phyloP scores from a whole-genome alignment of 2,888 invertebrate species.

The Dermolepida albohirtum region DNA sequence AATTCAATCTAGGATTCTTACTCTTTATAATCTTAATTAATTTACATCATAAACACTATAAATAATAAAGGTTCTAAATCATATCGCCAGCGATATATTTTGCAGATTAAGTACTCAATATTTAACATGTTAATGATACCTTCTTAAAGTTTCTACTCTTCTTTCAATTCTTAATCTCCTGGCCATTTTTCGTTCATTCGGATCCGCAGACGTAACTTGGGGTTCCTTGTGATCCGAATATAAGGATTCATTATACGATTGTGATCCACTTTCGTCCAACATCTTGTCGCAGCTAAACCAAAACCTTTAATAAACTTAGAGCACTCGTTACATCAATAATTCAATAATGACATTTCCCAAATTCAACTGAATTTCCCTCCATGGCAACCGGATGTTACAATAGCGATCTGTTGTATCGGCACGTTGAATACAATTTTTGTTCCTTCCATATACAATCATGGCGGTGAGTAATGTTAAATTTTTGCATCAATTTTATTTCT shows the following conservation, averaged over 20 bases:
- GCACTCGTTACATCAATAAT: slow-evolving; percentile 20
- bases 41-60: too few species aligned
- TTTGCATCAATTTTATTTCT: slow-evolving; percentile 45
- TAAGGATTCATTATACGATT: slow-evolving; percentile 8
- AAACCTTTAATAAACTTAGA: neutral
- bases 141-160: slow-evolving; percentile 71
- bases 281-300: slow-evolving; percentile 3
- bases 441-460: slow-evolving; percentile 58
- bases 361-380: slow-evolving; percentile 56
- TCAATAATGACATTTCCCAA: slow-evolving; percentile 44
- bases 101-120: too few species aligned
- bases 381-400: slow-evolving; percentile 47
- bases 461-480: slow-evolving; percentile 58
- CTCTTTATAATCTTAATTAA: too few species aligned
- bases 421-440: slow-evolving; percentile 36
- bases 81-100: neutral
- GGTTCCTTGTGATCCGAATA: slow-evolving; percentile 62
- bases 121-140: slow-evolving; percentile 57
- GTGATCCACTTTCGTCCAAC: slow-evolving; percentile 11
- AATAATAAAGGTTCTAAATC: too few species aligned
- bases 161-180: slow-evolving; percentile 76
- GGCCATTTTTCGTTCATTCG: slow-evolving; percentile 78
- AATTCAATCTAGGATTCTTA: too few species aligned
- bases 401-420: slow-evolving; percentile 39
- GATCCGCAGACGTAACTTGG: slow-evolving; percentile 72